These are phyloP conservation scores for Naso thynnoides DNA, from an alignment of 2,797 vertebrate species.

Conservation along the genomic window DNA sequence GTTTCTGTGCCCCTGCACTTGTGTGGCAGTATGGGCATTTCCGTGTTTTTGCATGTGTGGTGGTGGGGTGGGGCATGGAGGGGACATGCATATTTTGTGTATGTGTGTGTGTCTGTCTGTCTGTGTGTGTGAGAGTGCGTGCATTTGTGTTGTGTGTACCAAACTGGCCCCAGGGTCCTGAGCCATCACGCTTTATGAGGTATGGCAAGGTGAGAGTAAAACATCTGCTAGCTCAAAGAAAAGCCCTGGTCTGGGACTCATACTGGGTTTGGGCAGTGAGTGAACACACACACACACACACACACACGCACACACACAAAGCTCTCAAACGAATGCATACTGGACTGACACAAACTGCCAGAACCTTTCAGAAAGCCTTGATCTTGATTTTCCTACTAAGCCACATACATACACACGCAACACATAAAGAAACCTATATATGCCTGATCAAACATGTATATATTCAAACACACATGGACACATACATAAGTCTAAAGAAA, in stretches of 20 bases:
- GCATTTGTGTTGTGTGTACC: slow-evolving; percentile 38
- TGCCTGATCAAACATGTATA: not conserved
- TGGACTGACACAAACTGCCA: slow-evolving; percentile 21
- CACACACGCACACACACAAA: slow-evolving; percentile 17
- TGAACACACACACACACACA: not conserved
- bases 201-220: slow-evolving; percentile 85
- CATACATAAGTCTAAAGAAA: slow-evolving; percentile 9
- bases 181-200: slow-evolving; percentile 84
- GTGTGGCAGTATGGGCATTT: not conserved
- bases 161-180: slow-evolving; percentile 73
- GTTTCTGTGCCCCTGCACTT: not conserved
- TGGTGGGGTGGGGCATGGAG: not conserved
- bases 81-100: not conserved
- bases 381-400: slow-evolving; percentile 7
- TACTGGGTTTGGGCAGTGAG: slow-evolving; percentile 46
- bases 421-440: not conserved
- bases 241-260: slow-evolving; percentile 69
- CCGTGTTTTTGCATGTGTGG: not conserved
- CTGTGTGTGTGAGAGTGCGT: slow-evolving; percentile 7
- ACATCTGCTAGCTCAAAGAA: slow-evolving; percentile 83
- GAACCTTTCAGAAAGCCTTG: slow-evolving; percentile 9
- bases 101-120: not conserved
- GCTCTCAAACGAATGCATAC: slow-evolving; percentile 15
- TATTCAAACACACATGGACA: slow-evolving; percentile 12
- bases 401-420: not conserved